These are phyloP conservation scores for Podarcis lilfordi DNA, from an alignment of 2,797 vertebrate genomes.

Conservation along the genomic window DNA sequence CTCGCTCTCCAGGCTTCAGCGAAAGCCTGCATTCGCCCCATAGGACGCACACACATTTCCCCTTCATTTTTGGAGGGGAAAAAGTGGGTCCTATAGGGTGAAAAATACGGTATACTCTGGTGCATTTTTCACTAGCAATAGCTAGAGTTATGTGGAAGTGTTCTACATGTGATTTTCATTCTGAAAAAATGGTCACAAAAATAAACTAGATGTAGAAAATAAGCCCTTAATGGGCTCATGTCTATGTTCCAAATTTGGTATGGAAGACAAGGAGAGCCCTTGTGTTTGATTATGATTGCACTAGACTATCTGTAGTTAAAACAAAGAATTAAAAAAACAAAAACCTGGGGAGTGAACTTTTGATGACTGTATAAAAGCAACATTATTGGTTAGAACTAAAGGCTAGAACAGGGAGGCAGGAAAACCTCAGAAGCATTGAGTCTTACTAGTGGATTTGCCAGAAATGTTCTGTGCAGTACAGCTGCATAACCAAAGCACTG, in stretches of 20 bases:
- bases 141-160: constrained; percentile 9
- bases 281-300: constrained; percentile 5
- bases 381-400: background rate
- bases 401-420: background rate
- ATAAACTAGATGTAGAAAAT: background rate
- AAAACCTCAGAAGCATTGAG: background rate
- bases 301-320: background rate
- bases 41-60: too few relatives aligned
- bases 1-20: too few relatives aligned
- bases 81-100: too few relatives aligned
- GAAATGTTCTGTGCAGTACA: background rate
- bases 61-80: too few relatives aligned
- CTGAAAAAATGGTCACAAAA: background rate
- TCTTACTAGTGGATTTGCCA: background rate
- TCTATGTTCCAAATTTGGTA: background rate
- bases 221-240: background rate
- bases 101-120: too few relatives aligned
- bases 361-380: background rate
- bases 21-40: too few relatives aligned
- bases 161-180: background rate
- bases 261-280: background rate
- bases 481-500: background rate
- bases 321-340: background rate
- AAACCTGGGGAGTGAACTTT: background rate
- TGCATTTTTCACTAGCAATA: background rate